A percentile compares a stretch with the other conserved stretches of the same genome.
Conservation (phyloP, 2,797 vertebrate genomes). For the Agapornis canus region DNA sequence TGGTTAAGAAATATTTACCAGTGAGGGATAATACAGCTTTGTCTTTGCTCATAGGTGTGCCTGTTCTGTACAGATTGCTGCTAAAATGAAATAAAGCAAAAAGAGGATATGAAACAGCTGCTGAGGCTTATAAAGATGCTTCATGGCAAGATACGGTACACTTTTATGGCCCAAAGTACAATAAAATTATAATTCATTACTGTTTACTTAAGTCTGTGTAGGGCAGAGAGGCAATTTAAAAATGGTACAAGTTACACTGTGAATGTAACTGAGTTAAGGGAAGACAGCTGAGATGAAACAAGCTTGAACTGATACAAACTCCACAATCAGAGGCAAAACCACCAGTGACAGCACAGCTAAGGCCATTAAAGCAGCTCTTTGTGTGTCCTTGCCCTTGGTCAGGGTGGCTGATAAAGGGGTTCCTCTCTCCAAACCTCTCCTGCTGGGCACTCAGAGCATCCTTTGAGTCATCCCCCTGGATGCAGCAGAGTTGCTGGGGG, state of each 20-base stretch:
- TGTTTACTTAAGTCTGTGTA: background rate
- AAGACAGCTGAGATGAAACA: background rate
- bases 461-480: fast-evolving
- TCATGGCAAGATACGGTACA: background rate
- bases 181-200: background rate
- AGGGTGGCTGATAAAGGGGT: fast-evolving
- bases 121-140: background rate
- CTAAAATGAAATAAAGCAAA: background rate
- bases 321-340: background rate
- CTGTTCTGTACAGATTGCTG: fast-evolving
- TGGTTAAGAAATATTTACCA: background rate
- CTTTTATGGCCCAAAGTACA: background rate
- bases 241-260: fast-evolving
- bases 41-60: background rate
- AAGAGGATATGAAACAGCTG: background rate
- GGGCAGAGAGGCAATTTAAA: background rate
- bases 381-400: fast-evolving
- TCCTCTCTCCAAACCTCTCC: too few relatives aligned
- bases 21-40: background rate
- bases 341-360: fast-evolving
- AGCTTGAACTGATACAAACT: fast-evolving
- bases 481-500: background rate
- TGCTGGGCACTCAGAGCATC: fast-evolving
- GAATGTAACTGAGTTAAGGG: background rate
- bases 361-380: fast-evolving